Base-by-base conservation (phyloP, 2,797 vertebrate species). In the Podargus strigoides region DNA sequence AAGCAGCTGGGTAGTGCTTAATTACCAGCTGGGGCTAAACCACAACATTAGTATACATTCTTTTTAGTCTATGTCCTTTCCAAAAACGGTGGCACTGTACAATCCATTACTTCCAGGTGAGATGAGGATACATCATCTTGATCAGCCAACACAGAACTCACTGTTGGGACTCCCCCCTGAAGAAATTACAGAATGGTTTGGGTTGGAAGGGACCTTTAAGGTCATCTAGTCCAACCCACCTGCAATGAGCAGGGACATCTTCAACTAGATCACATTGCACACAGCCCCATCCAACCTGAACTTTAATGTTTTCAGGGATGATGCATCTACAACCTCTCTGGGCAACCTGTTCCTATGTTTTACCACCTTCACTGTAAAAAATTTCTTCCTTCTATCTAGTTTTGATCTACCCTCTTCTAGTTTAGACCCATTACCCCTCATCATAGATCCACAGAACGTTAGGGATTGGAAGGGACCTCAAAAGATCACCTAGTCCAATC, bases 121-220 rank as follows among this genome's bases (percentile, higher is more conserved):
- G 14, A 13, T 49, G 9, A 62, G 53, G n/a, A 42, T 52, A 72
- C 4, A 39, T 6, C 0, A 0, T 46, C 24, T 44, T 10, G 6
- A 52, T 47, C 59, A 68, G 36, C n/a, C 80, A 81, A 70, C 18
- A 74, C 8, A 64, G 46, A 89, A 74, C 8, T 39, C 26, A 12
- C 23, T 3, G 0, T 7, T 6, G 4, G 44, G 27, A 76, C 30
- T 62, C 5, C 4, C 6, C 28, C 7, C 10, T 42, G 9, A 26
- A 77, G 26, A 77, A 34, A 58, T 14, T 42, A 86, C 1, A 55
- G 27, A 80, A 58, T 12, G 30, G 7, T 2, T 49, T 39, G 3
- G 8, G 12, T 76, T 6, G 55, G 75, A 85, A 82, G 12, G 28
- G 11, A 55, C 39, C 27, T 74, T 59, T 14, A 50, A 74, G 27